Evolutionary conservation across 2,888 invertebrate species (phyloP).

Genomic region (Cephus pygmeus): DNA sequence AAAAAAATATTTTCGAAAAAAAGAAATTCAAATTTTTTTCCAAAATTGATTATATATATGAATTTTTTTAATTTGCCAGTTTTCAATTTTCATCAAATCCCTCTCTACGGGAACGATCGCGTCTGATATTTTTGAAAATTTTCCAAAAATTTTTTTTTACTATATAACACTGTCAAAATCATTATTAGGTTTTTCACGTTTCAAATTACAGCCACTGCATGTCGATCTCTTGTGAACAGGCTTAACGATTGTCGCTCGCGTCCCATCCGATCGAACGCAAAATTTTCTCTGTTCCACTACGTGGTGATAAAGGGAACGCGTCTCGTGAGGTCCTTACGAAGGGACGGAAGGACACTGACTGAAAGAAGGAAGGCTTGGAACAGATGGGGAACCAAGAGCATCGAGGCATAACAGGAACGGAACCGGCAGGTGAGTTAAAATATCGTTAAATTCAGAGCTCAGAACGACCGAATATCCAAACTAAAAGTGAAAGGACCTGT

Average conservation of each 20-base stretch:
- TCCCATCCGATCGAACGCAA: background rate
- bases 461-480: background rate
- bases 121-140: background rate
- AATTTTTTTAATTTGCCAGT: too few relatives aligned
- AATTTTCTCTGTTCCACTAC: background rate
- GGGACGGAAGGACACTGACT: conserved; percentile 46
- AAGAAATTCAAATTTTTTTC: too few relatives aligned
- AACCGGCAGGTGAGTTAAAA: conserved; percentile 53
- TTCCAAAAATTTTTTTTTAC: background rate
- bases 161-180: background rate
- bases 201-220: background rate
- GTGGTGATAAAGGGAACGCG: background rate
- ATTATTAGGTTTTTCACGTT: background rate
- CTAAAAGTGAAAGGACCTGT: background rate
- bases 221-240: background rate
- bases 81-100: too few relatives aligned
- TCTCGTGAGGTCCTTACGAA: conserved; percentile 35
- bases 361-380: conserved; percentile 41
- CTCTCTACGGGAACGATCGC: too few relatives aligned
- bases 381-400: conserved; percentile 47
- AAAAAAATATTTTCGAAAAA: too few relatives aligned
- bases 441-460: conserved; percentile 45
- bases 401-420: conserved; percentile 44
- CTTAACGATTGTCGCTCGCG: background rate
- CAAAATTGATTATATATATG: too few relatives aligned